Evolutionary conservation across 2,888 invertebrate species (phyloP), one percentile per base, ranked within the genome.

Genomic region (Mesochorus sp.): DNA sequence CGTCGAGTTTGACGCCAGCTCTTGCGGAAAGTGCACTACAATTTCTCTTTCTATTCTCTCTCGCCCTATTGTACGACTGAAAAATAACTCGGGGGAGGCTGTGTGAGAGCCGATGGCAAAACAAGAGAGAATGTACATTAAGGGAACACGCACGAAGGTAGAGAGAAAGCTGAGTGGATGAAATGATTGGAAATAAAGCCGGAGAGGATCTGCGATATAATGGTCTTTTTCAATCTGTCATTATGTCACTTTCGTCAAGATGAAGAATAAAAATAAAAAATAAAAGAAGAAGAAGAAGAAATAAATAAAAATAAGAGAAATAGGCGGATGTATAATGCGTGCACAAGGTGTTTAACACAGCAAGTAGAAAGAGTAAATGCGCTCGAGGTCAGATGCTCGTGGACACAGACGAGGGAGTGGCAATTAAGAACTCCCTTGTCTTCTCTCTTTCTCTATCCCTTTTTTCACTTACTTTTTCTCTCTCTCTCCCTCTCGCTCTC

Each of bases 301-400:
- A 0, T 12, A 39, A 1, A 6, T 1, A 24, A 6, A 39, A 14
- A 19, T 59, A 21, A 3, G 21, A 31, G 21, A 66, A 5, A 17
- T 3, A 39, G 8, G 19, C 19, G 21, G 2, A 24, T 26, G 26
- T 26, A 37, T 47, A 24, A 19, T 3, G 12, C 39, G 10, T 8
- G 14, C n/a, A 1, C 21, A 34, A 49, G 12, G 28, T 14, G 21
- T 28, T 24, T 24, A 19, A 47, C 10, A 44, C 14, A 26, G 6
- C 31, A 26, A 76, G 62, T 62, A 21, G 47, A 66, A 75, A 39
- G 49, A 51, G 73, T 39, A 61, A 73, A 49, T 57, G 34, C 26
- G 12, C 19, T 55, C 26, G 64, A 68, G 68, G 73, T 64, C 62
- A 28, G 73, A 49, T 57, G 4, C 12, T 57, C 62, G 51, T 28